Base-by-base conservation (phyloP, 2,113 vertebrate species). In the Campylomormyrus numenius region DNA sequence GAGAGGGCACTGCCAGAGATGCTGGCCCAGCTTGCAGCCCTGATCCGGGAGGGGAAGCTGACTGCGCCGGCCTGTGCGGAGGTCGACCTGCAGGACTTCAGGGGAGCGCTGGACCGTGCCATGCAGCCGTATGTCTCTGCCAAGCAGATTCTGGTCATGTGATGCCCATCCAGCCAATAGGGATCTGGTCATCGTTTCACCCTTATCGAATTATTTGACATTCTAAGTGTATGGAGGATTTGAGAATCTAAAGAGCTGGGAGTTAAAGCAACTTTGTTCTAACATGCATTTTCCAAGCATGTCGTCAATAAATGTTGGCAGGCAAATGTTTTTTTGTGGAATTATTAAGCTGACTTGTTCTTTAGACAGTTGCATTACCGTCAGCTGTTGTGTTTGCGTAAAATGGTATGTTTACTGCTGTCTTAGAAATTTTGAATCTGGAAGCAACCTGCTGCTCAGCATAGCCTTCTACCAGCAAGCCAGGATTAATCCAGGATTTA, bases 131-230 rank as follows among this genome's bases (percentile, higher is more conserved):
- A 97, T 21, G 27, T 91, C 0, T 98, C 97, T 42, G 94, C 95
- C 10, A 99, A 99, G 93, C 98, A 99, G 93, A 94, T 99, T 90
- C 95, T 99, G 1, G 93, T 97, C 66, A 94, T 99, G 96, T 98
- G 95, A 97, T 35, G 2, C 11, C 27, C 3, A 9, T 53, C 21
- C 70, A 48, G 53, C 24, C 46, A 52, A 84, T 27, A 0, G 19
- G 42, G 77, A 45, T 83, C 19, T 0, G 19, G 19, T n/a, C 45
- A 39, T 85, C 21, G 9, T 58, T 87, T 31, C 17, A 50, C 31
- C 50, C 42, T 45, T 24, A 48, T 5, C 39, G 1, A 85, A 48
- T n/a, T 24, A 85, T 48, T 39, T 84, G 39, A 84, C 35, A 84
- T 19, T 62, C 27, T 11, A 70, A 70, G 10, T 70, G 62, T 10